Evolutionary conservation across 1,140 invertebrate species (phyloP), one percentile per base, ranked within the genome.

Genomic region (Diabrotica virgifera): DNA sequence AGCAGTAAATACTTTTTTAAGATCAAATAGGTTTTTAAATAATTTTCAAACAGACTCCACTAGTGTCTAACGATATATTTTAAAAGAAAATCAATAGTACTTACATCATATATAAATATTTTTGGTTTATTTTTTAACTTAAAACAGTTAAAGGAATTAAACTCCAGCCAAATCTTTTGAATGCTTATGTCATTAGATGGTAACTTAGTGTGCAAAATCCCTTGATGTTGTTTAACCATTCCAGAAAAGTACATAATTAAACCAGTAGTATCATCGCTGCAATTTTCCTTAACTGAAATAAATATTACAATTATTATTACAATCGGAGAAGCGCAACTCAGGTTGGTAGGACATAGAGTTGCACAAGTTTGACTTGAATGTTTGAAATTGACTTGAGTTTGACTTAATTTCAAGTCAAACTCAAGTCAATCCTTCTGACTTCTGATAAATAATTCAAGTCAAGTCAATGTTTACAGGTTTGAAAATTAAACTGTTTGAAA

Each of bases 61-160:
- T 2, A 51, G 9, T 11, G 2, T 5, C 46, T 11, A 12, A 51
- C 12, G 9, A 51, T 12, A 51, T 51, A 11, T 10, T 51, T 51
- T 11, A 11, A 35, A 13, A 35, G 8, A 54, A 54, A 13, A 54
- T 10, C 24, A 54, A 12, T 12, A 54, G 38, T 2, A 53, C 50
- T 58, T 67, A 75, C 74, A 63, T 73, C 68, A 63, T 76, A 77
- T 12, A 76, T 68, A 38, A 77, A 77, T 54, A 76, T 74, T 67
- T 77, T 76, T 6, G 75, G 74, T 67, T 76, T 75, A n/a, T 70
- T 62, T 35, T 70, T 69, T 13, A 75, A 57, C 9, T 63, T 11
- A n/a, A 46, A 52, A 60, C 72, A 77, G 8, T 64, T 63, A 24
- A 10, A 60, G 2, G 66, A 53, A 46, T 61, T 63, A 60, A 73